These are phyloP conservation scores for Apis florea DNA, from an alignment of 1,140 invertebrate genomes.

Conservation along the genomic window DNA sequence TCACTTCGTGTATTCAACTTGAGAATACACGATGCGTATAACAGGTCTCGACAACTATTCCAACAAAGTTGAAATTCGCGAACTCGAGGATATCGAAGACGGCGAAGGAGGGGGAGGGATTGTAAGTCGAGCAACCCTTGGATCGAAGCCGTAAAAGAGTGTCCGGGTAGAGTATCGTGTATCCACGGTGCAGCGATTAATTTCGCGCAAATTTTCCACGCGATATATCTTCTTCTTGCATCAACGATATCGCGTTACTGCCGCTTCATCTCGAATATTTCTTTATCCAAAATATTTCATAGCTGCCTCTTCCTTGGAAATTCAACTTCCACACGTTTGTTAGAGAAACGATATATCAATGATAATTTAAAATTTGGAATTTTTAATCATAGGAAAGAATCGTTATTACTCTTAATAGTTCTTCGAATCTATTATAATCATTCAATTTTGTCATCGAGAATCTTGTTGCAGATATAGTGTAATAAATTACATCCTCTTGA, in stretches of 20 bases:
- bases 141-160: slow-evolving; percentile 35
- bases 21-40: neutral
- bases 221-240: slow-evolving; percentile 28
- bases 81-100: neutral
- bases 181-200: slow-evolving; percentile 43
- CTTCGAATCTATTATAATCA: no score
- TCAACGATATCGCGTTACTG: slow-evolving; percentile 20
- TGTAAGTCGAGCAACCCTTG: neutral
- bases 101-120: neutral
- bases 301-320: no score
- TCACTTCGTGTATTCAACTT: neutral
- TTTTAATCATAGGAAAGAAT: no score
- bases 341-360: no score
- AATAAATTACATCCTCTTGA: no score
- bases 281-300: no score
- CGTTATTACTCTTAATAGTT: no score
- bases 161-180: slow-evolving; percentile 22
- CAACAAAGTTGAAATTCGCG: neutral
- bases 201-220: slow-evolving; percentile 14
- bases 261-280: no score
- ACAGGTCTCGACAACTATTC: neutral
- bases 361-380: no score
- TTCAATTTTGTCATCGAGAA: no score
- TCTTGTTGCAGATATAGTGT: no score
- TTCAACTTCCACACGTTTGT: no score